phyloP scores from a whole-genome alignment of 1,140 invertebrate species.

The Drosophila busckii region DNA sequence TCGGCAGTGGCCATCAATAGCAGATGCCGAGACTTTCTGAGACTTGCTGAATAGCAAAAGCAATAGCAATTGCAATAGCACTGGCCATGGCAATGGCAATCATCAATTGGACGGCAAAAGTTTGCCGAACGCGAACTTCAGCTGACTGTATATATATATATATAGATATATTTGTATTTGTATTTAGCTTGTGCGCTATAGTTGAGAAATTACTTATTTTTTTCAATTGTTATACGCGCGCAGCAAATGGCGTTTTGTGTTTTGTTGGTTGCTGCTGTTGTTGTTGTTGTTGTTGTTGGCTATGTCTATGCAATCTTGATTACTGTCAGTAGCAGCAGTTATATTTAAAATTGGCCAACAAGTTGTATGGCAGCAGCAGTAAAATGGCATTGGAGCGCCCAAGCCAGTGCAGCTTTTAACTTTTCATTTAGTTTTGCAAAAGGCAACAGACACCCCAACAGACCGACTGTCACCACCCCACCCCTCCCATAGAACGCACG shows the following conservation, averaged over 20 bases:
- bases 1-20: constrained; percentile 26
- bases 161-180: constrained; percentile 30
- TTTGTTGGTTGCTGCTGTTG: constrained; percentile 56
- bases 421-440: constrained; percentile 60
- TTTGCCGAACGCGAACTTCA: constrained; percentile 54
- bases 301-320: constrained; percentile 71
- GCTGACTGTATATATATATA: too few species aligned
- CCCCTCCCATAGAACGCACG: background rate
- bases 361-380: constrained; percentile 45
- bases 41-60: constrained; percentile 25
- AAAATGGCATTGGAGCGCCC: constrained; percentile 21
- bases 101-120: constrained; percentile 68
- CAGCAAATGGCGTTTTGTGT: constrained; percentile 65
- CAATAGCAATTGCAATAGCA: constrained; percentile 38
- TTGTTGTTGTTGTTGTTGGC: too few species aligned
- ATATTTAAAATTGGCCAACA: constrained; percentile 74
- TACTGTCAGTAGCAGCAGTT: constrained; percentile 72
- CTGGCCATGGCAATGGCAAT: constrained; percentile 61
- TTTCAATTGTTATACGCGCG: constrained; percentile 60
- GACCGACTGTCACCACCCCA: too few species aligned
- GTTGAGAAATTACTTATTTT: constrained; percentile 74
- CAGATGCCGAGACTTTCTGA: too few species aligned
- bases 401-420: constrained; percentile 41
- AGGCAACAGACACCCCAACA: too few species aligned
- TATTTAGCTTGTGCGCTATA: constrained; percentile 52